Conservation (phyloP, 2,888 invertebrate species). For the Drosophila emarginata region DNA sequence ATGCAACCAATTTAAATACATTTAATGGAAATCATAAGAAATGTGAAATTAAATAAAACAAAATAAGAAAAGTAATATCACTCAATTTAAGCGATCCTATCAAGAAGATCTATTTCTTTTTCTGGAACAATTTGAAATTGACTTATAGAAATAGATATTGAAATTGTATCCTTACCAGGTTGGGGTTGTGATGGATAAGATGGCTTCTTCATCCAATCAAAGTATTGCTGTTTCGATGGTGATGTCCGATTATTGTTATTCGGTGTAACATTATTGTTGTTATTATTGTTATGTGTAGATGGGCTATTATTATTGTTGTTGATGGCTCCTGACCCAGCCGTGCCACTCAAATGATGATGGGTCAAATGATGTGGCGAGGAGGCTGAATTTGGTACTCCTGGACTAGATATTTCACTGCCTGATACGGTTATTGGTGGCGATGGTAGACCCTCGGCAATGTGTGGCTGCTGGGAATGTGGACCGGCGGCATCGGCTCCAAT, state of each 20-base stretch:
- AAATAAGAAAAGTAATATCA: neutral
- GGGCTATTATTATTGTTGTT: constrained; percentile 68
- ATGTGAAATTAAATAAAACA: neutral
- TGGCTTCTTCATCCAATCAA: constrained; percentile 96
- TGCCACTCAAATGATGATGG: constrained; percentile 83
- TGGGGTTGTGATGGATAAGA: constrained; percentile 92
- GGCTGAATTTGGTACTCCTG: constrained; percentile 82
- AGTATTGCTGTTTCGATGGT: constrained; percentile 89
- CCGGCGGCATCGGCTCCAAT: constrained; percentile 53
- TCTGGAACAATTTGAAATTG: too few species aligned
- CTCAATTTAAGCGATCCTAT: too few species aligned
- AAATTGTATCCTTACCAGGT: constrained; percentile 85
- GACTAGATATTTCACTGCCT: constrained; percentile 86
- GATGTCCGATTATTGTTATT: constrained; percentile 82
- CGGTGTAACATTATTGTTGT: constrained; percentile 53
- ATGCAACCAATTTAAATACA: neutral
- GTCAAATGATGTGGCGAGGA: constrained; percentile 81
- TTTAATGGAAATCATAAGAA: neutral
- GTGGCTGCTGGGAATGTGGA: constrained; percentile 57
- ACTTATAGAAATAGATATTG: too few species aligned
- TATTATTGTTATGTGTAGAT: constrained; percentile 62
- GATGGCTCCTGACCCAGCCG: constrained; percentile 80
- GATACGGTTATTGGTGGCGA: constrained; percentile 85
- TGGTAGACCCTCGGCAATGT: constrained; percentile 82
- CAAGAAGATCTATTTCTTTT: too few species aligned